Conservation (phyloP, 2,113 vertebrate genomes). For the Hemicordylus capensis region DNA sequence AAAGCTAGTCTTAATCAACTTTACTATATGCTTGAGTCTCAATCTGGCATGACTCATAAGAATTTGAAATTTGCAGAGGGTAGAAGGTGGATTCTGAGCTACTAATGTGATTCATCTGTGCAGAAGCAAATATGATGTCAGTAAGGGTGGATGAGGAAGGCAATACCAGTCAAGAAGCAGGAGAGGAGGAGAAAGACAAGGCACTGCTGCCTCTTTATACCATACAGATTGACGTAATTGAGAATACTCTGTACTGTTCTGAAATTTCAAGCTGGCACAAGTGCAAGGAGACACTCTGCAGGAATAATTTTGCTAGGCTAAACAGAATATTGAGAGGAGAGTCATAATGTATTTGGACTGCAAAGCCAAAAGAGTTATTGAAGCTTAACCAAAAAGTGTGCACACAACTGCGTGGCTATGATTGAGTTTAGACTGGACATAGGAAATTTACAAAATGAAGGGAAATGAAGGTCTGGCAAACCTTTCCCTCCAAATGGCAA, state of each 20-base stretch:
- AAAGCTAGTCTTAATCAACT: neutral
- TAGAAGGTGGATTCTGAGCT: neutral
- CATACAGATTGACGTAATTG: neutral
- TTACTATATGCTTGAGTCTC: neutral
- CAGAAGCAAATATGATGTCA: neutral
- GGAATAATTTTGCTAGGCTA: neutral
- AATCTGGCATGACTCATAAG: neutral
- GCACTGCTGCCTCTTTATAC: neutral
- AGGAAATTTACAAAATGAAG: neutral
- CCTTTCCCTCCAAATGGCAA: neutral
- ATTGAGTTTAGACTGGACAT: neutral
- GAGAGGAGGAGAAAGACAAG: neutral
- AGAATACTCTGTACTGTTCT: neutral
- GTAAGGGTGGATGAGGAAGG: neutral
- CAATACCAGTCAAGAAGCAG: neutral
- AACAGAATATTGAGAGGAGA: neutral
- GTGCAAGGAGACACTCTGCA: neutral
- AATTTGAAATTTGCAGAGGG: neutral
- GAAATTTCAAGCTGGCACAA: conserved; percentile 4
- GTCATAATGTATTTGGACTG: neutral
- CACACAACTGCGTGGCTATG: too few relatives aligned
- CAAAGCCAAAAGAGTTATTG: neutral
- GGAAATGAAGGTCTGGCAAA: neutral
- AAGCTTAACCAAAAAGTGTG: neutral
- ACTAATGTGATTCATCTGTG: neutral